Evolutionary conservation across 2,113 vertebrate genomes (phyloP).

Genomic region (rat (Rattus norvegicus)): DNA sequence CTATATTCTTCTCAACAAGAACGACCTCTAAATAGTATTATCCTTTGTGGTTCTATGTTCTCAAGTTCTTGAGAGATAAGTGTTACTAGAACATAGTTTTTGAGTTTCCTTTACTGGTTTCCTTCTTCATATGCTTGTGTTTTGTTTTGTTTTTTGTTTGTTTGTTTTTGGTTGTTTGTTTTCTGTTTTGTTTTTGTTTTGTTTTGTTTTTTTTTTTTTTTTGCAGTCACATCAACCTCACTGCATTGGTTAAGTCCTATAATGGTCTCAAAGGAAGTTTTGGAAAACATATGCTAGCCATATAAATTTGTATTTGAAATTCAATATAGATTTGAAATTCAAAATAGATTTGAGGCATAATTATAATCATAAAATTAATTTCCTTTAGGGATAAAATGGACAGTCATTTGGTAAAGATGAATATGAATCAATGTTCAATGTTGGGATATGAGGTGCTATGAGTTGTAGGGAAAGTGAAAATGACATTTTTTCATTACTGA

Average conservation of each 20-base stretch:
- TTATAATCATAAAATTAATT: background rate
- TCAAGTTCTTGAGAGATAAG: background rate
- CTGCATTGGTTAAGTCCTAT: background rate
- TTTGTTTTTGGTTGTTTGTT: too few species aligned
- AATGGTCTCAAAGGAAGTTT: background rate
- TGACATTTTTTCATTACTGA: background rate
- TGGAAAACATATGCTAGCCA: background rate
- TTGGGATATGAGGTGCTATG: background rate
- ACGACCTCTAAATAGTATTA: background rate
- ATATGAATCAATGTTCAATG: too few species aligned
- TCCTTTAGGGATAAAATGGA: background rate
- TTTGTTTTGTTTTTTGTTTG: too few species aligned
- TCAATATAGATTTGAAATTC: background rate
- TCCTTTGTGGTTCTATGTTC: background rate
- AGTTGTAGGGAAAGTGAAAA: background rate
- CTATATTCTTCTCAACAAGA: background rate
- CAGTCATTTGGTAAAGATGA: too few species aligned
- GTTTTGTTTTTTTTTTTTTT: background rate
- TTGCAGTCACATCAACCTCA: background rate
- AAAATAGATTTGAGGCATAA: background rate
- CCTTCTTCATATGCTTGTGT: background rate
- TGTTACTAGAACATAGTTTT: background rate
- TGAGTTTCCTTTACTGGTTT: background rate
- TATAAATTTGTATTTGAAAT: background rate
- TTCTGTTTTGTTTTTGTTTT: too few species aligned